Evolutionary conservation across 2,888 invertebrate species (phyloP), one percentile per base, ranked within the genome.

Genomic region (Himalopsyche japonica): DNA sequence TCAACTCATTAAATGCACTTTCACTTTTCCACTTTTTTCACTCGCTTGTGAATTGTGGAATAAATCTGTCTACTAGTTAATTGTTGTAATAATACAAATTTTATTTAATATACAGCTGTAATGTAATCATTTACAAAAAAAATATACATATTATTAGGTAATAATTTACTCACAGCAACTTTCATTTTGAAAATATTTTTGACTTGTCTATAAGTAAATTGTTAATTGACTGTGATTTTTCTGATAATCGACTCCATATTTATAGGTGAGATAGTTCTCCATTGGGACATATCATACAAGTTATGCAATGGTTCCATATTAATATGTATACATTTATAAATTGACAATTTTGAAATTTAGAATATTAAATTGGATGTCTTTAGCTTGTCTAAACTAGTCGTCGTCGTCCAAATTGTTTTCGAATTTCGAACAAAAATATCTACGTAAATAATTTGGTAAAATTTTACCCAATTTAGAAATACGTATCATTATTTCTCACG

Each of bases 111-210:
- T 37, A 32, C 32, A 3, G 6, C 6, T 32, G 32, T 32, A 6
- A 4, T 32, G 6, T 6, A 32, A 32, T 32, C 6, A 32, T 32
- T 32, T 32, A 32, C 3, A 32, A 32, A 3, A 6, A 32, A 32
- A 32, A 32, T 37, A 37, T 6, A 37, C 7, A 37, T 37, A 37
- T 37, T 37, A 37, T 37, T 8, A 1, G 7, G 1, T 12, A 24
- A 30, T 70, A 27, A 37, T 43, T 30, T 84, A 84, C 84, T 84
- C 84, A 84, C 84, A 48, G 78, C 78, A 15, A 81, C 80, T 81
- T 64, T 84, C 84, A 84, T 84, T 84, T 81, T 76, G 48, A 76
- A 57, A 20, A 79, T 24, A 57, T 15, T 18, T 43, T 12, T 30
- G 57, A 80, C 30, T n/a, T 57, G 80, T 34, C 3, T 6, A 30